Conservation (phyloP, 2,888 invertebrate genomes). For the Abscondita cerata region DNA sequence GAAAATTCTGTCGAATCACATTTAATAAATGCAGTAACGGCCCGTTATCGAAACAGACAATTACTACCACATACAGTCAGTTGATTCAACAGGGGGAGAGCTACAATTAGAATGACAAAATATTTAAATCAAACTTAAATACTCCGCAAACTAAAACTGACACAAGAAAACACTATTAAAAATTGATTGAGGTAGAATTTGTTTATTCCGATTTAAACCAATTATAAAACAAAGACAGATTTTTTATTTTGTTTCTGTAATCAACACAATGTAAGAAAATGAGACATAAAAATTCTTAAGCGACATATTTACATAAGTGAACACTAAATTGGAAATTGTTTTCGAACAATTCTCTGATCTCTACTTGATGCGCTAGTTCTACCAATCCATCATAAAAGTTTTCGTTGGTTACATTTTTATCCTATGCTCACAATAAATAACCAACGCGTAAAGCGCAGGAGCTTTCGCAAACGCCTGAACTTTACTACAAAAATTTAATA, state of each 20-base stretch:
- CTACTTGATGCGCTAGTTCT: slow-evolving; percentile 49
- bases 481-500: slow-evolving; percentile 37
- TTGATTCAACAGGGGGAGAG: slow-evolving; percentile 50
- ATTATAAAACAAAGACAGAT: slow-evolving; percentile 33
- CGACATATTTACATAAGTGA: slow-evolving; percentile 50
- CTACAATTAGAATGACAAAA: slow-evolving; percentile 45
- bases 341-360: slow-evolving; percentile 39
- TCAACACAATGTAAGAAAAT: slow-evolving; percentile 27
- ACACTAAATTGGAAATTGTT: slow-evolving; percentile 55
- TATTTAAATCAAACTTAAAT: slow-evolving; percentile 42
- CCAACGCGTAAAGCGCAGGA: slow-evolving; percentile 24
- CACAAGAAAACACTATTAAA: slow-evolving; percentile 44
- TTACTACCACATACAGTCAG: slow-evolving; percentile 49
- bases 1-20: slow-evolving; percentile 52
- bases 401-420: slow-evolving; percentile 19
- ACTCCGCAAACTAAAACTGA: slow-evolving; percentile 38
- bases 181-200: slow-evolving; percentile 57
- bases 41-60: slow-evolving; percentile 35
- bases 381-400: slow-evolving; percentile 43
- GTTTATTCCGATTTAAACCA: slow-evolving; percentile 50
- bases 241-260: slow-evolving; percentile 29
- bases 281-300: slow-evolving; percentile 30
- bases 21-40: slow-evolving; percentile 50
- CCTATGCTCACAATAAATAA: slow-evolving; percentile 21
- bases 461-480: slow-evolving; percentile 12